Evolutionary conservation across 2,888 invertebrate species (phyloP).

Genomic region (Andrena trimmerana): DNA sequence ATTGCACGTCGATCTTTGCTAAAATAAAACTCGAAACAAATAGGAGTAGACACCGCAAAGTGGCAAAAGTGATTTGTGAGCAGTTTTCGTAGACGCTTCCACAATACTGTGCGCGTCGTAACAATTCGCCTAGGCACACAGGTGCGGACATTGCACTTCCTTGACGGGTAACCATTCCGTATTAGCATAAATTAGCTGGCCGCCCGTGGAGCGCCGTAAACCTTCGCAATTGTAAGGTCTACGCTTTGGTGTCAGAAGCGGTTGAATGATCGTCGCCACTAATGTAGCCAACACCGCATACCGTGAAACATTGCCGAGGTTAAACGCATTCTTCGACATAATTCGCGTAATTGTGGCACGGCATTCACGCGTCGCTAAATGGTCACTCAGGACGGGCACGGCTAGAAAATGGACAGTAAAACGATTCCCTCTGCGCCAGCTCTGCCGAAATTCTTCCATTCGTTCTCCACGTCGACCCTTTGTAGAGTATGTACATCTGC

Average conservation of each 20-base stretch:
- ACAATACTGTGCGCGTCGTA: slow-evolving; percentile 2
- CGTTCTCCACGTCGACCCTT: too few relatives aligned
- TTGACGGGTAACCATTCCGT: slow-evolving; percentile 73
- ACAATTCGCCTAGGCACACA: slow-evolving; percentile 23
- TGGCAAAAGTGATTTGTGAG: neutral
- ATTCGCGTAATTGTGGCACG: slow-evolving; percentile 45
- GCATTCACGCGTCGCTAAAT: slow-evolving; percentile 28
- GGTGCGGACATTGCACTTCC: slow-evolving; percentile 77
- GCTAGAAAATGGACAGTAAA: slow-evolving; percentile 13
- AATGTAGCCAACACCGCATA: slow-evolving; percentile 24
- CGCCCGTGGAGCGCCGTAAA: slow-evolving; percentile 57
- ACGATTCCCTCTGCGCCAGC: slow-evolving; percentile 4
- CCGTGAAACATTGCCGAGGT: slow-evolving; percentile 30
- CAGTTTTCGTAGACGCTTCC: neutral
- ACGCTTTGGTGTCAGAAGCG: slow-evolving; percentile 49
- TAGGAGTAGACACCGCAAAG: neutral
- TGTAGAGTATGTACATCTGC: too few relatives aligned
- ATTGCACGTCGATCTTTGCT: neutral
- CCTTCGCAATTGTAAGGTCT: slow-evolving; percentile 51
- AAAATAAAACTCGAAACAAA: neutral
- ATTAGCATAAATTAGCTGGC: slow-evolving; percentile 80
- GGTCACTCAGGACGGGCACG: slow-evolving; percentile 3
- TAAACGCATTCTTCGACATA: slow-evolving; percentile 52
- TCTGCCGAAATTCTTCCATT: neutral
- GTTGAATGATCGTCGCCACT: slow-evolving; percentile 34